Evolutionary conservation across 2,888 invertebrate genomes (phyloP).

Genomic region (Trachelus iudaicus): DNA sequence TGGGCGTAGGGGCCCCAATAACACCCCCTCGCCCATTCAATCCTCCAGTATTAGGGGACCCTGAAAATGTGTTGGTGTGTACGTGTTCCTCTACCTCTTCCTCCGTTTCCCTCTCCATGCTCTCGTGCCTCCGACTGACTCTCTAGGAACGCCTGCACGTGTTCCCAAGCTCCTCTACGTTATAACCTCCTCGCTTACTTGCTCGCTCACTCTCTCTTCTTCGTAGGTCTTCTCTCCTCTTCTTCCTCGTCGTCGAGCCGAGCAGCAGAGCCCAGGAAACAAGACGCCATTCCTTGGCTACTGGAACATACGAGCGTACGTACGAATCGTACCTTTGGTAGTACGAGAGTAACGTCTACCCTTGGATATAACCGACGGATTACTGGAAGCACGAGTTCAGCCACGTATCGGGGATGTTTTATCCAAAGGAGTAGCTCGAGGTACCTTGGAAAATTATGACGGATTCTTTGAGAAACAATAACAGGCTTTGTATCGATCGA

Average conservation of each 20-base stretch:
- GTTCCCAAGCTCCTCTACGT: slow-evolving; percentile 44
- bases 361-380: neutral
- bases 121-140: slow-evolving; percentile 23
- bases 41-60: slow-evolving; percentile 47
- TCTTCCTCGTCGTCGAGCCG: neutral
- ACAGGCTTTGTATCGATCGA: neutral
- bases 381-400: neutral
- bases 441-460: neutral
- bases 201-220: neutral
- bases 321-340: neutral
- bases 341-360: neutral
- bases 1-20: slow-evolving; percentile 56
- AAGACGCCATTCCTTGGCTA: neutral
- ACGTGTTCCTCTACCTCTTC: neutral
- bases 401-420: neutral
- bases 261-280: neutral
- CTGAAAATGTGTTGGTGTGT: slow-evolving; percentile 36
- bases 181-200: slow-evolving; percentile 33
- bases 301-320: neutral
- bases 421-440: neutral
- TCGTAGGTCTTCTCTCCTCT: neutral
- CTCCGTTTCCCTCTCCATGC: slow-evolving; percentile 20
- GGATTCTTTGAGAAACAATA: neutral
- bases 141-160: slow-evolving; percentile 14
- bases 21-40: slow-evolving; percentile 56